Evolutionary conservation across 2,113 vertebrate genomes (phyloP).

Genomic region (Labeo catla): DNA sequence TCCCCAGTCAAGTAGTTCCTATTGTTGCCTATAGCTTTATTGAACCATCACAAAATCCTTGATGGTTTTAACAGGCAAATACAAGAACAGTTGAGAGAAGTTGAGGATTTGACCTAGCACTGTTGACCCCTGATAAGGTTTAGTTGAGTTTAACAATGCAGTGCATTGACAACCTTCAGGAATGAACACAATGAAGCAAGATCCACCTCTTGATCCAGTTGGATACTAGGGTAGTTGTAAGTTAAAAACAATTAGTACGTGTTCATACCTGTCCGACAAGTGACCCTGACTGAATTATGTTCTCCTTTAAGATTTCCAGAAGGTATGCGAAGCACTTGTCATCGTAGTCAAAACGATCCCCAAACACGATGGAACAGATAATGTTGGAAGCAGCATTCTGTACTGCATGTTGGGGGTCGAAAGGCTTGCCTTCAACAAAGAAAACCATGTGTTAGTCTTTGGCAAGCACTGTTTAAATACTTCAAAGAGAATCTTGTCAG

Average conservation of each 20-base stretch:
- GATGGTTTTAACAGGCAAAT: neutral
- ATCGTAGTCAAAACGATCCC: conserved; percentile 62
- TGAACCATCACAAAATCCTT: neutral
- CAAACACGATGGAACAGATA: conserved; percentile 66
- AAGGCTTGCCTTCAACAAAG: conserved; percentile 41
- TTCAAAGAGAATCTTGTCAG: neutral
- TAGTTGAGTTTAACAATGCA: neutral
- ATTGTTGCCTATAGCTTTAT: neutral
- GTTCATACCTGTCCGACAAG: conserved; percentile 46
- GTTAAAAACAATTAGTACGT: neutral
- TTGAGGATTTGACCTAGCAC: neutral
- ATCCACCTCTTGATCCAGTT: neutral
- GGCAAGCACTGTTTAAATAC: neutral
- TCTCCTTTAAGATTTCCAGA: conserved; percentile 56
- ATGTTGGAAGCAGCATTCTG: conserved; percentile 64
- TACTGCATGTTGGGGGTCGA: conserved; percentile 54
- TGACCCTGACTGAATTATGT: conserved; percentile 21
- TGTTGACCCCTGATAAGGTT: neutral
- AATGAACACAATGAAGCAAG: neutral
- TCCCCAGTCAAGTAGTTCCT: neutral
- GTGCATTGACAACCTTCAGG: neutral
- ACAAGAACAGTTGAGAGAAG: too few relatives aligned
- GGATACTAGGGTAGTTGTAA: neutral
- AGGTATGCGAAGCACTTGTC: conserved; percentile 56
- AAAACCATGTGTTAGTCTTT: neutral